phyloP scores from a whole-genome alignment of 2,113 vertebrate species.

The Triplophysa dalaica region DNA sequence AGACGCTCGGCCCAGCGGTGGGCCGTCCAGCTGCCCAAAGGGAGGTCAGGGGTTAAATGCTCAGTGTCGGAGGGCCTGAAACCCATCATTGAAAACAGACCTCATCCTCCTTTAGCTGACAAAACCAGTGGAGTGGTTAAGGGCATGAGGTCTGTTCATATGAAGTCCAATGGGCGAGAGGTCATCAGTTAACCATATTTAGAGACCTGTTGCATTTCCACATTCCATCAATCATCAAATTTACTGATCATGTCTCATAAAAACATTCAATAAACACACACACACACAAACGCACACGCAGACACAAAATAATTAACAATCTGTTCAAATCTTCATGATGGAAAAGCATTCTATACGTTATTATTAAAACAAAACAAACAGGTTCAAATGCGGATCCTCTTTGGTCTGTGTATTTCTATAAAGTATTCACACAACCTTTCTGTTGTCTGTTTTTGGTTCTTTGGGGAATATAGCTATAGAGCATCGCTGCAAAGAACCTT shows the following conservation, averaged over 20 bases:
- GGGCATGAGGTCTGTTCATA: conserved; percentile 21
- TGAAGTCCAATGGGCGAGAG: conserved; percentile 37
- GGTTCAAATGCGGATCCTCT: too few relatives aligned
- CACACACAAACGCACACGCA: not conserved
- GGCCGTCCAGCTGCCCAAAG: conserved; percentile 33
- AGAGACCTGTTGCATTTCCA: conserved; percentile 4
- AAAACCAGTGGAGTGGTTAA: conserved; percentile 44
- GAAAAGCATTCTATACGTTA: too few relatives aligned
- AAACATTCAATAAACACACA: not conserved
- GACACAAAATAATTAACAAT: not conserved
- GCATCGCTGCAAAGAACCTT: too few relatives aligned
- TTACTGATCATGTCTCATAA: too few relatives aligned
- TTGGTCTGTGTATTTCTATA: too few relatives aligned
- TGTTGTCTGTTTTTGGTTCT: too few relatives aligned
- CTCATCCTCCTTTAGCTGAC: conserved; percentile 34
- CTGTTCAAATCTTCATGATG: too few relatives aligned
- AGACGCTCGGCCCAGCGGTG: conserved; percentile 22
- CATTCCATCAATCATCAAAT: conserved; percentile 26
- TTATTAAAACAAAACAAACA: too few relatives aligned
- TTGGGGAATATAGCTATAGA: too few relatives aligned
- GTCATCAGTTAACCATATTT: conserved; percentile 31
- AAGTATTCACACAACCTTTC: too few relatives aligned
- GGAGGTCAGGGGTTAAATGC: conserved; percentile 52
- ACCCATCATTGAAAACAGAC: conserved; percentile 45
- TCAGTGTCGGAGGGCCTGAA: conserved; percentile 35